Evolutionary conservation across 2,797 vertebrate genomes (phyloP).

Genomic region (Saguinus oedipus): DNA sequence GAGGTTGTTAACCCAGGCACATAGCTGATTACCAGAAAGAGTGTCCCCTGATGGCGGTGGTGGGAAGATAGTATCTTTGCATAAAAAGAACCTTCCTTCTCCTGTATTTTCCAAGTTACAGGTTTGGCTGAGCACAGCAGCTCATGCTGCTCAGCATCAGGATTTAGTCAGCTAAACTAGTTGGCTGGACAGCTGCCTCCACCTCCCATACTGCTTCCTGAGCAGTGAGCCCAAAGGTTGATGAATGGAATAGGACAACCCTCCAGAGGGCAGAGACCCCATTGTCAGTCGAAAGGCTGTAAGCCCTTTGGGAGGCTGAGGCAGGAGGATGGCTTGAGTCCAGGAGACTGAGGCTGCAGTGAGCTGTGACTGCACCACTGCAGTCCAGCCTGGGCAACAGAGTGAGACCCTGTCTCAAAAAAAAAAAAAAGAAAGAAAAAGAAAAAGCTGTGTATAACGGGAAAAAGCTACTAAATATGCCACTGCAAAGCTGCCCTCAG

Average conservation of each 20-base stretch:
- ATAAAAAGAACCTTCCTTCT: neutral
- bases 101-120: neutral
- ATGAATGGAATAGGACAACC: neutral
- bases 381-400: neutral
- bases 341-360: neutral
- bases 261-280: neutral
- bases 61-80: neutral
- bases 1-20: neutral
- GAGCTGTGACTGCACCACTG: neutral
- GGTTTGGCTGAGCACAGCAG: neutral
- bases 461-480: neutral
- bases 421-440: neutral
- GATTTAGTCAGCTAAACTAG: neutral
- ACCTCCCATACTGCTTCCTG: neutral
- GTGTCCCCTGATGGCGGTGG: neutral
- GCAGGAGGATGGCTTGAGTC: neutral
- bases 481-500: accelerated
- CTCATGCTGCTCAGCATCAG: neutral
- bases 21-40: neutral
- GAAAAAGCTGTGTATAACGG: neutral
- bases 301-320: neutral
- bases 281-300: neutral
- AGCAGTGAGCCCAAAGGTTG: neutral
- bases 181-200: neutral
- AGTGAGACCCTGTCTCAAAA: neutral